Evolutionary conservation across 2,113 vertebrate species (phyloP), one percentile per base, ranked within the genome.

Genomic region (Hucho hucho): DNA sequence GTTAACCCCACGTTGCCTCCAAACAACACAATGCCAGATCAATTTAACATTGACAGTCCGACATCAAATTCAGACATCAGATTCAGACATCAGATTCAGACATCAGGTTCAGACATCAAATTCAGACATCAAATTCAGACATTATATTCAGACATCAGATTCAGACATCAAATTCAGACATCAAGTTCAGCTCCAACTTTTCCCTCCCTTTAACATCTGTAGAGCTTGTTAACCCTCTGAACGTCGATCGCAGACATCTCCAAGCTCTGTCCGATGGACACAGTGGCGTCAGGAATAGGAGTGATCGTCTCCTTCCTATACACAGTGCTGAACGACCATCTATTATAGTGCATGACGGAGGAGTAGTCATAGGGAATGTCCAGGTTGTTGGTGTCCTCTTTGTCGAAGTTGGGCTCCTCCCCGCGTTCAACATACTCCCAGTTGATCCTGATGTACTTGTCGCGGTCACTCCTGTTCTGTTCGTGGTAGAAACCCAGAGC

Each of bases 151-250:
- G 25, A 26, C 25, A 26, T 26, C 25, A 26, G 25, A 26, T 26
- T 26, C 25, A 26, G 25, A 26, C 25, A 26, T 26, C 2, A 26
- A 26, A 26, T 26, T 26, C 25, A 26, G 25, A 26, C 25, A 26
- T 26, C 25, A 26, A 26, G 24, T 24, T 61, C 58, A 22, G 58
- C 58, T 22, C 16, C 20, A 22, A 61, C 58, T 11, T 61, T 11
- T 16, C 58, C 25, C 25, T 1, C 25, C 25, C 25, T 26, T 26
- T 1, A 22, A 72, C 91, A 93, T 11, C 75, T 2, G 78, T 93
- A 92, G 0, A 90, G 86, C n/a, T 0, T 82, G 76, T 92, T 93
- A 81, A 93, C 58, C 68, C 26, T 84, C 47, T 72, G 6, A 16
- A 89, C 59, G 58, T 92, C 86, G 0, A 43, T 59, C 0, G 65